Evolutionary conservation across 2,888 invertebrate genomes (phyloP), one percentile per base, ranked within the genome.

Genomic region (Lordiphosa fenestrarum): DNA sequence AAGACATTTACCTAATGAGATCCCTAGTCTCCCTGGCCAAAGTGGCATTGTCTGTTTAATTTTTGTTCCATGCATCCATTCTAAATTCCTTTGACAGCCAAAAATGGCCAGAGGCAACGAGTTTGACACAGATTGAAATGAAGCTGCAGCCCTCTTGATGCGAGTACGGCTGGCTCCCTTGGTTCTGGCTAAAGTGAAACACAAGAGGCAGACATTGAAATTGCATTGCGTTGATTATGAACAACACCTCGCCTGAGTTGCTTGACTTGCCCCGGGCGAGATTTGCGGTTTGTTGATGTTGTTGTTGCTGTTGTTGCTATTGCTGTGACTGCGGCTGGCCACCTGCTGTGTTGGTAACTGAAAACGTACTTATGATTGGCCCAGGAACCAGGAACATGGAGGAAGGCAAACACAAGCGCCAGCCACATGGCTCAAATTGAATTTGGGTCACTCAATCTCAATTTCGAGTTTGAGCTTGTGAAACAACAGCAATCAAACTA

Each of bases 301-400:
- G 38, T 10, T 37, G 12, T 36, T 19, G 35, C 12, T 37, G 30
- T 40, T 19, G 19, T n/a, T 39, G 46, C 37, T 41, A 36, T 40
- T 49, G 23, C 37, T 30, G 30, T 30, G 7, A 36, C 36, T 40
- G 41, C 39, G 50, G 46, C 39, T 46, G 58, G 73, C 48, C 68
- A 73, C 78, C 84, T 77, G 84, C 84, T 81, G 80, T 44, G 85
- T 58, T 68, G 71, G 84, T 81, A 85, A 76, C 85, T 83, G 80
- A 62, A 80, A 80, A 80, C 84, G 67, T 85, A 85, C 85, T 80
- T 84, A 83, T 71, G 83, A 64, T 56, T 69, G 56, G 23, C 35
- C 38, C 6, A 25, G 25, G 25, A 25, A 15, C 30, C 30, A 51
- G 40, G 12, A 33, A 21, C 44, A 25, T 23, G 50, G 10, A 41